These are phyloP conservation scores for Hypolimnas misippus DNA, from an alignment of 2,888 invertebrate species.

Conservation along the genomic window DNA sequence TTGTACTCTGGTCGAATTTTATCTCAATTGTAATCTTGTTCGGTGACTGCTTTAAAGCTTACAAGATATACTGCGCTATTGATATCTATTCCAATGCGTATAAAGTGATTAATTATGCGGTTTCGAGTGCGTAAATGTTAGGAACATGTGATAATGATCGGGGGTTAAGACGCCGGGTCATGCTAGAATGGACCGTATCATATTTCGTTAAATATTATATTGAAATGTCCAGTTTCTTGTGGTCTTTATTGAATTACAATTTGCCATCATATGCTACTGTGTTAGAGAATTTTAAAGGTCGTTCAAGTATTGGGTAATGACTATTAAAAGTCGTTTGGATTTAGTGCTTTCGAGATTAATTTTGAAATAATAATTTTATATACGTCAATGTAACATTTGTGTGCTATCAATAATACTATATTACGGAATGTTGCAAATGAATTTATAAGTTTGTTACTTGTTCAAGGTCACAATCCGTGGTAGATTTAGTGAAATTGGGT, in stretches of 20 bases:
- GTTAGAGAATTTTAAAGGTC: conserved; percentile 4
- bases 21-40: conserved; percentile 65
- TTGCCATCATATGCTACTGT: conserved; percentile 5
- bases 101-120: conserved; percentile 47
- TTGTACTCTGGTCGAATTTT: conserved; percentile 53
- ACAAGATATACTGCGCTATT: conserved; percentile 56
- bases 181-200: conserved; percentile 21
- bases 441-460: too few species aligned
- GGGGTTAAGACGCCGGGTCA: conserved; percentile 31
- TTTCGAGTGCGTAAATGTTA: conserved; percentile 28
- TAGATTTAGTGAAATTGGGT: too few species aligned
- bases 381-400: not conserved
- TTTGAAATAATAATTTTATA: not conserved
- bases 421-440: too few species aligned
- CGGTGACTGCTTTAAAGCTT: conserved; percentile 52
- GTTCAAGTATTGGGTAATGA: conserved; percentile 3
- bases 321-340: not conserved
- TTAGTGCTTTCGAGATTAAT: not conserved
- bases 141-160: conserved; percentile 30
- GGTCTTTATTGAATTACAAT: conserved; percentile 13
- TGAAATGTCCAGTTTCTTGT: conserved; percentile 2
- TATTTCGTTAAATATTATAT: conserved; percentile 22
- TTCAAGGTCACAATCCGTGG: too few species aligned
- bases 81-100: conserved; percentile 52
- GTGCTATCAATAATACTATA: too few species aligned